phyloP scores from a whole-genome alignment of 2,888 invertebrate genomes.

The Opisthograptis luteolata region DNA sequence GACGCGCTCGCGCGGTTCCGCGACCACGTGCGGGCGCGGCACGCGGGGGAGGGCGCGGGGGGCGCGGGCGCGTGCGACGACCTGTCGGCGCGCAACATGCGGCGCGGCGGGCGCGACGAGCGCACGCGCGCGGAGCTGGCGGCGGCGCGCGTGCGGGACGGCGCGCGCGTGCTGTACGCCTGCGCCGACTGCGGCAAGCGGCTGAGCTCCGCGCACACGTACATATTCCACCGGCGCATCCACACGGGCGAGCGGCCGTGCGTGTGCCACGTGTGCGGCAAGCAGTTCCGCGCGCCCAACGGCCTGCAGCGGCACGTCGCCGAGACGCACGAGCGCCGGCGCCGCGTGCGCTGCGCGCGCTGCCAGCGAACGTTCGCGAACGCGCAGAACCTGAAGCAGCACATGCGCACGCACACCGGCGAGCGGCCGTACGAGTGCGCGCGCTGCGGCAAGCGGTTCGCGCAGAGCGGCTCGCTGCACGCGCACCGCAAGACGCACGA shows the following conservation, averaged over 20 bases:
- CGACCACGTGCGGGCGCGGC: conserved; percentile 46
- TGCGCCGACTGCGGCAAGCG: conserved; percentile 85
- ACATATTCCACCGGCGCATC: conserved; percentile 85
- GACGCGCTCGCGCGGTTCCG: conserved; percentile 48
- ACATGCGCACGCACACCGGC: conserved; percentile 84
- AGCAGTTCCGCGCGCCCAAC: conserved; percentile 86
- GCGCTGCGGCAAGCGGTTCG: conserved; percentile 86
- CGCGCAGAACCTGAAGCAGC: conserved; percentile 84
- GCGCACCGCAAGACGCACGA: conserved; percentile 86
- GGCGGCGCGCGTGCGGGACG: conserved; percentile 62
- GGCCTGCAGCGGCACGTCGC: conserved; percentile 85
- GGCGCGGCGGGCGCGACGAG: conserved; percentile 62
- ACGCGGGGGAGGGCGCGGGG: conserved; percentile 52
- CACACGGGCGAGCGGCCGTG: conserved; percentile 87
- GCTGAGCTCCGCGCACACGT: conserved; percentile 85
- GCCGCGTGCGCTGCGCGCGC: conserved; percentile 81
- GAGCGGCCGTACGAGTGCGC: conserved; percentile 83
- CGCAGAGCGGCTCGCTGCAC: conserved; percentile 87
- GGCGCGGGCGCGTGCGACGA: conserved; percentile 62
- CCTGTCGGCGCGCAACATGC: conserved; percentile 63
- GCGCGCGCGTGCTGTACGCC: conserved; percentile 82
- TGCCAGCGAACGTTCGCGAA: conserved; percentile 85
- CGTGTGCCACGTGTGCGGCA: conserved; percentile 87
- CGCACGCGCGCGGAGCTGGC: conserved; percentile 60
- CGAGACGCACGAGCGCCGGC: conserved; percentile 86